These are phyloP conservation scores for Acinonyx jubatus DNA, from an alignment of 2,113 vertebrate genomes.

Conservation along the genomic window DNA sequence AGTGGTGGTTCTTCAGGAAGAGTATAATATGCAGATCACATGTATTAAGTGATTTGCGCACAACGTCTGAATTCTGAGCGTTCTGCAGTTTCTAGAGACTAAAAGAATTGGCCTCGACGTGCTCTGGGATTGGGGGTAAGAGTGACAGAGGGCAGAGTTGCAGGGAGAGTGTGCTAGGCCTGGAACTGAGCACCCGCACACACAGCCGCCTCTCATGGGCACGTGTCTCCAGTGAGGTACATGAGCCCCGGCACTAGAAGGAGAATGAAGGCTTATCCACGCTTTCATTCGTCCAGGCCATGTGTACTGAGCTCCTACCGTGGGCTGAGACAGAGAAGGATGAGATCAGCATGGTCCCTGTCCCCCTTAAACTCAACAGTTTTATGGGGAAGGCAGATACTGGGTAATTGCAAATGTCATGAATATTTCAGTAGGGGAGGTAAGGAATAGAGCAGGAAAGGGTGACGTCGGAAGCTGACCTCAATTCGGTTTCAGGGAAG, in stretches of 20 bases:
- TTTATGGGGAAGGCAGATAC: not conserved
- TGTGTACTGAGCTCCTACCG: not conserved
- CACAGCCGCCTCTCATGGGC: not conserved
- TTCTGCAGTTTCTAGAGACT: not conserved
- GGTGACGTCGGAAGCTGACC: not conserved
- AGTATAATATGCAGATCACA: fast-evolving
- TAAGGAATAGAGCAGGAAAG: not conserved
- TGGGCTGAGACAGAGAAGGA: not conserved
- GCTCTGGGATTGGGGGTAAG: not conserved
- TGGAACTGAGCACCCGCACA: too few species aligned
- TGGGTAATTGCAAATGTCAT: not conserved
- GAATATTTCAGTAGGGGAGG: not conserved
- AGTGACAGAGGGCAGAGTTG: not conserved
- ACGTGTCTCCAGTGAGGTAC: not conserved
- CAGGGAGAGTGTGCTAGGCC: fast-evolving
- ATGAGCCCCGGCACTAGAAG: fast-evolving
- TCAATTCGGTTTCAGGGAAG: not conserved
- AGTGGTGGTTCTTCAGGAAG: not conserved
- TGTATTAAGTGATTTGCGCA: not conserved
- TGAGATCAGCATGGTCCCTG: fast-evolving
- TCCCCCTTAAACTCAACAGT: too few species aligned
- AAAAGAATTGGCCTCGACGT: not conserved
- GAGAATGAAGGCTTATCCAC: not conserved
- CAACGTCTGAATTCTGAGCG: not conserved
- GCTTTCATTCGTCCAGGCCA: not conserved